phyloP scores from a whole-genome alignment of 2,888 invertebrate genomes.

The Chaitophorus viminalis region DNA sequence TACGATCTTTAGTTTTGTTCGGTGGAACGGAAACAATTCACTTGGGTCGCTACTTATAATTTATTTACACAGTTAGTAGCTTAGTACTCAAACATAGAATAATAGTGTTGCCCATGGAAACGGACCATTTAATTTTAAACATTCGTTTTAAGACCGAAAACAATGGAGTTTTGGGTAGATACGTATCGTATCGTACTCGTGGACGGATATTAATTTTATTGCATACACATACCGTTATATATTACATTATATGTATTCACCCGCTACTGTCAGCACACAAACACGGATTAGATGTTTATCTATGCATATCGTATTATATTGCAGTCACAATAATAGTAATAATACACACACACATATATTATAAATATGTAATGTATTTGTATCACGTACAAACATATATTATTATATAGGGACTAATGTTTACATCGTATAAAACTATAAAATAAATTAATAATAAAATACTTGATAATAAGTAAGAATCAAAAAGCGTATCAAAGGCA shows the following conservation, averaged over 20 bases:
- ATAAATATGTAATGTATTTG: not conserved
- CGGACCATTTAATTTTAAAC: constrained; percentile 55
- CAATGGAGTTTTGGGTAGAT: constrained; percentile 34
- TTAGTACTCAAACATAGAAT: constrained; percentile 47
- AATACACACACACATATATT: not conserved
- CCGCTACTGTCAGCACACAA: constrained; percentile 13
- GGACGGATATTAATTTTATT: constrained; percentile 43
- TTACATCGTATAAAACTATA: no score
- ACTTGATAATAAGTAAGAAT: no score
- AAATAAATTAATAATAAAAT: no score
- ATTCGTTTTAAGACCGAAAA: constrained; percentile 52
- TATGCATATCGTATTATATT: constrained; percentile 15
- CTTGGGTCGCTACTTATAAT: constrained; percentile 46
- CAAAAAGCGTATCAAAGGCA: no score
- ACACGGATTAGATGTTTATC: constrained; percentile 41
- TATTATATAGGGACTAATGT: no score
- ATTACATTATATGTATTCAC: not conserved
- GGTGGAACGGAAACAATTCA: constrained; percentile 49
- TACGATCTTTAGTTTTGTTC: constrained; percentile 30
- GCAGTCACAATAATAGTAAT: constrained; percentile 2
- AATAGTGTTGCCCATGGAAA: constrained; percentile 49
- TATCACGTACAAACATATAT: not conserved
- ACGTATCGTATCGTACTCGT: constrained; percentile 7
- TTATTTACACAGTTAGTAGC: constrained; percentile 51
- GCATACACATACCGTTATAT: not conserved